A percentile compares a stretch with the other conserved stretches of the same genome.
Conservation (phyloP, 30 jellyfish, hydroid and myxozoan species). For the Aurelia sp. region DNA sequence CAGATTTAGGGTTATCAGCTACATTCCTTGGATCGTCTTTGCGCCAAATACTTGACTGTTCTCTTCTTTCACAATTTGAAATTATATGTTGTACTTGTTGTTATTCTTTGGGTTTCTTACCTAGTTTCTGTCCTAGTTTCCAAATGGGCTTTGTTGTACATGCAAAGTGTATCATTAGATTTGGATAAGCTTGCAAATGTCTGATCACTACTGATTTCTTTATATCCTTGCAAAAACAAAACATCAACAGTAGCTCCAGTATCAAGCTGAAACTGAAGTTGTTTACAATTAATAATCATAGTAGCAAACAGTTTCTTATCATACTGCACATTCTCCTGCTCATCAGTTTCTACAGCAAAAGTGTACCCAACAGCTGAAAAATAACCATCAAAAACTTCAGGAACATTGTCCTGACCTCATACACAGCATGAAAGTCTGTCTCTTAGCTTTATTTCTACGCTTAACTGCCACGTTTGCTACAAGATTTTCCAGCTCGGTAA, state of each 20-base stretch:
- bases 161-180: conserved; percentile 23
- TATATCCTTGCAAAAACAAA: conserved; percentile 23
- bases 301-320: conserved; percentile 25
- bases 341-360: too few species aligned
- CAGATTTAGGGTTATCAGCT: too few species aligned
- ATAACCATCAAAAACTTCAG: conserved; percentile 15
- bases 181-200: too few species aligned
- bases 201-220: conserved; percentile 18
- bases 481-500: conserved; percentile 57
- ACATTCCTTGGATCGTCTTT: conserved; percentile 32
- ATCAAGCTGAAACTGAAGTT: conserved; percentile 28
- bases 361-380: too few species aligned
- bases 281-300: conserved; percentile 14
- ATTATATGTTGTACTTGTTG: conserved; percentile 11
- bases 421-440: conserved; percentile 28
- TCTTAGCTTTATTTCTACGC: conserved; percentile 20
- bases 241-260: too few species aligned
- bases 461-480: conserved; percentile 17
- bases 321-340: conserved; percentile 36
- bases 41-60: conserved; percentile 18
- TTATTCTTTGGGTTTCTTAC: too few species aligned
- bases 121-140: conserved; percentile 1
- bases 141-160: too few species aligned
- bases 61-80: conserved; percentile 10
- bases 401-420: conserved; percentile 34